Percentiles rank a stretch among this genome's conserved stretches.
Conservation (phyloP, 2,888 invertebrate genomes). For the Agrotis clavis region DNA sequence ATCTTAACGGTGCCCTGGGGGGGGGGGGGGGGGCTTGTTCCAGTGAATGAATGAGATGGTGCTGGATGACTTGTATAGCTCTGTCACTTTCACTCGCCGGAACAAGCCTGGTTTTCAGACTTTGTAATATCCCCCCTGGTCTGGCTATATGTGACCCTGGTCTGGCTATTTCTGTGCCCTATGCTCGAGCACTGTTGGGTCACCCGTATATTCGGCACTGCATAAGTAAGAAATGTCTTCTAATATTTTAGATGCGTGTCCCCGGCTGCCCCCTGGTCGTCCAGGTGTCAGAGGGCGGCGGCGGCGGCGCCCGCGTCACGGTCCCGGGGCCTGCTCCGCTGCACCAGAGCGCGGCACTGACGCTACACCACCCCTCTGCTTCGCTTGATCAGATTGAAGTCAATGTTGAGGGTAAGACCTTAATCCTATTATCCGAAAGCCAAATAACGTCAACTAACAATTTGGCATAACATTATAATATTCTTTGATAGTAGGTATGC, state of each 20-base stretch:
- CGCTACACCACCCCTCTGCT: slow-evolving; percentile 96
- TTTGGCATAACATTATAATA: too few species aligned
- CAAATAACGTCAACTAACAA: background rate
- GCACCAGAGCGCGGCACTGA: slow-evolving; percentile 93
- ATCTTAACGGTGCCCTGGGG: too few species aligned
- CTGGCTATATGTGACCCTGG: background rate
- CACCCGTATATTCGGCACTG: too few species aligned
- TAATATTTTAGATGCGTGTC: slow-evolving; percentile 90
- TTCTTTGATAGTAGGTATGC: background rate
- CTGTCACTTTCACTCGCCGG: too few species aligned
- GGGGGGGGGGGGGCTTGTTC: too few species aligned
- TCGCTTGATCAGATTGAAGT: slow-evolving; percentile 98
- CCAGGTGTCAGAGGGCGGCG: slow-evolving; percentile 92
- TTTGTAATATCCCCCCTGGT: too few species aligned
- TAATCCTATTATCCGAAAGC: background rate
- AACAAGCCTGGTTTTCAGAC: too few species aligned
- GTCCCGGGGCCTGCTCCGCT: slow-evolving; percentile 94
- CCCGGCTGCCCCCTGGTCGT: slow-evolving; percentile 98
- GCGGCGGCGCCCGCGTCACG: slow-evolving; percentile 93
- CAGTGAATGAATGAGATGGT: too few species aligned
- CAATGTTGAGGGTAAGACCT: slow-evolving; percentile 97
- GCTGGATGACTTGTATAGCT: too few species aligned
- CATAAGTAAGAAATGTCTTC: background rate
- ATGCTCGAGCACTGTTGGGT: too few species aligned
- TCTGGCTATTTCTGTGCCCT: too few species aligned